Percentiles rank a stretch among this genome's conserved stretches.
Conservation (phyloP, 2,113 vertebrate genomes). For the Ptilonorhynchus violaceus region DNA sequence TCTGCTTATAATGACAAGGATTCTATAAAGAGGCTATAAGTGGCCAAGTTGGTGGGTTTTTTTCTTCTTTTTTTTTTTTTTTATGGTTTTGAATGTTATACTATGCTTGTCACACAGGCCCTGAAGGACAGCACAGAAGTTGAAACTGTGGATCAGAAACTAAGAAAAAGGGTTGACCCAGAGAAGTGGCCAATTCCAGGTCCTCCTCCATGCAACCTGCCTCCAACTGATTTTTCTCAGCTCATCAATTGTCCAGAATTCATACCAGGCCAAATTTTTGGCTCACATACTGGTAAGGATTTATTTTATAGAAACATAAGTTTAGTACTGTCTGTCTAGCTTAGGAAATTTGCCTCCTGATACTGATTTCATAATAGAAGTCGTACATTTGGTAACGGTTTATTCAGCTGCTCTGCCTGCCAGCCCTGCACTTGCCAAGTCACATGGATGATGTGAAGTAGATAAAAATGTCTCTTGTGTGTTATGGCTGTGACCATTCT, state of each 20-base stretch:
- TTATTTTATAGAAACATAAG: constrained; percentile 29
- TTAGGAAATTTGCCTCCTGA: background rate
- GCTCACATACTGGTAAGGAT: constrained; percentile 79
- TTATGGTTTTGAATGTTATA: background rate
- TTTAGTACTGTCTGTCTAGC: background rate
- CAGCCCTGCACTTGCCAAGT: background rate
- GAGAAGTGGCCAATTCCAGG: constrained; percentile 93
- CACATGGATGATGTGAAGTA: background rate
- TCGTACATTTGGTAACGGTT: background rate
- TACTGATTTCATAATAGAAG: background rate
- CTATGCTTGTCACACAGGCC: constrained; percentile 73
- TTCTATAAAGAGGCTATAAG: background rate
- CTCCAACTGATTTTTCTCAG: constrained; percentile 90
- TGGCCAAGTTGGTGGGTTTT: background rate
- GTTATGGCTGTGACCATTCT: background rate
- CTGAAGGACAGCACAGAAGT: constrained; percentile 91
- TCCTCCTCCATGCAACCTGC: constrained; percentile 71
- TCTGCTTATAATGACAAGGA: background rate
- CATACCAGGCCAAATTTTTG: constrained; percentile 84
- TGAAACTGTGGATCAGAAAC: constrained; percentile 85
- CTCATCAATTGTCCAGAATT: constrained; percentile 96
- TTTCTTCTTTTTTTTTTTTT: background rate
- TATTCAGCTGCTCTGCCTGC: background rate
- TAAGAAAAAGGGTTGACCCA: constrained; percentile 87
- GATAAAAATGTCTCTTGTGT: background rate